A percentile compares a stretch with the other conserved stretches of the same genome.
Evolutionary conservation across 2,888 invertebrate genomes (phyloP).

Genomic region (Minunthozetes semirufus): DNA sequence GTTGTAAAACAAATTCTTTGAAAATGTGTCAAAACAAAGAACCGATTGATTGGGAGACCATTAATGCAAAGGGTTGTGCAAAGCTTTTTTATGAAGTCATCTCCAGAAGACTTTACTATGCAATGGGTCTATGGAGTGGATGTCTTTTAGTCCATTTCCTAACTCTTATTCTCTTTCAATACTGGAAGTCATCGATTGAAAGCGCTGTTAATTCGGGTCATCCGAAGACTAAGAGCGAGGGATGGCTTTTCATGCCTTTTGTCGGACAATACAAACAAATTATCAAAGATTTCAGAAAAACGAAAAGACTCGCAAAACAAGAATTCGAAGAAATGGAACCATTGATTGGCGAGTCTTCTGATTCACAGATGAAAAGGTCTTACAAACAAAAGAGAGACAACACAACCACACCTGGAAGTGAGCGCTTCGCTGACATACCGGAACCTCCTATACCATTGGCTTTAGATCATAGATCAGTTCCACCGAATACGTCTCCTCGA

Average conservation of each 20-base stretch:
- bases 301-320: no score
- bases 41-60: neutral
- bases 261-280: neutral
- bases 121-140: neutral
- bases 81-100: neutral
- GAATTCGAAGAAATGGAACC: no score
- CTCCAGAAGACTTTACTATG: neutral
- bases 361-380: no score
- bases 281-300: no score
- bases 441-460: no score
- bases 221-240: neutral
- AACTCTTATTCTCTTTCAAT: neutral
- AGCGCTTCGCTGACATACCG: no score
- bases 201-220: neutral
- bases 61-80: neutral
- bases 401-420: no score
- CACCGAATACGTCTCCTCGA: no score
- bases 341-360: no score
- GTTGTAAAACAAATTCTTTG: neutral
- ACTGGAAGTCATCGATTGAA: conserved; percentile 3
- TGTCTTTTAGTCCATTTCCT: neutral
- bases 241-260: neutral
- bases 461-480: no score
- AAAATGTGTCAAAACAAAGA: neutral
- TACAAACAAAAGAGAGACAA: no score